These are phyloP conservation scores for Hippocampus guttulatus DNA, from an alignment of 2,113 vertebrate species.

Conservation along the genomic window DNA sequence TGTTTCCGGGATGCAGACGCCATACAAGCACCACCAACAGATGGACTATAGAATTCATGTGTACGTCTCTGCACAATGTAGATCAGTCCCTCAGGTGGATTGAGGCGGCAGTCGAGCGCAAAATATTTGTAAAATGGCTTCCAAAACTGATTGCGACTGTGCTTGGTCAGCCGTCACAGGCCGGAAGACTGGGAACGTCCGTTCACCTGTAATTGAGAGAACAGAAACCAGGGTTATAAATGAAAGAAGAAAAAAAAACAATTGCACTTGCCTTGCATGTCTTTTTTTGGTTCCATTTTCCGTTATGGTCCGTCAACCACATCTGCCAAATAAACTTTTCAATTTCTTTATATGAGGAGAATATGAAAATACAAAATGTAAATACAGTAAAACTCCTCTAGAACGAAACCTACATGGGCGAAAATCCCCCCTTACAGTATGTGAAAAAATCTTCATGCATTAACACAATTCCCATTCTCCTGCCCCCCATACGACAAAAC, in stretches of 20 bases:
- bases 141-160: background rate
- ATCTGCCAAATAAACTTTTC: too few species aligned
- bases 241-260: background rate
- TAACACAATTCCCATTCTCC: too few species aligned
- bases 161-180: conserved; percentile 52
- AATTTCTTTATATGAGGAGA: too few species aligned
- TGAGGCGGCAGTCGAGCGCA: conserved; percentile 11
- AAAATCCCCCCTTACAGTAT: too few species aligned
- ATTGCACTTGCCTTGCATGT: too few species aligned
- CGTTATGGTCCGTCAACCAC: too few species aligned
- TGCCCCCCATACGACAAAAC: too few species aligned
- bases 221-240: background rate
- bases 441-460: too few species aligned
- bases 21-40: background rate
- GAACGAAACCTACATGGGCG: too few species aligned
- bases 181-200: conserved; percentile 55
- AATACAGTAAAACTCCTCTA: too few species aligned
- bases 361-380: too few species aligned
- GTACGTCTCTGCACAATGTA: conserved; percentile 6
- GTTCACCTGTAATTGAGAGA: conserved; percentile 57
- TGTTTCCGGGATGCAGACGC: background rate
- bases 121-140: background rate
- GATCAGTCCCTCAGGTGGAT: conserved; percentile 15
- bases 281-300: too few species aligned
- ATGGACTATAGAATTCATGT: conserved; percentile 13